Evolutionary conservation across 2,888 invertebrate genomes (phyloP).

Genomic region (Fragum sueziense): DNA sequence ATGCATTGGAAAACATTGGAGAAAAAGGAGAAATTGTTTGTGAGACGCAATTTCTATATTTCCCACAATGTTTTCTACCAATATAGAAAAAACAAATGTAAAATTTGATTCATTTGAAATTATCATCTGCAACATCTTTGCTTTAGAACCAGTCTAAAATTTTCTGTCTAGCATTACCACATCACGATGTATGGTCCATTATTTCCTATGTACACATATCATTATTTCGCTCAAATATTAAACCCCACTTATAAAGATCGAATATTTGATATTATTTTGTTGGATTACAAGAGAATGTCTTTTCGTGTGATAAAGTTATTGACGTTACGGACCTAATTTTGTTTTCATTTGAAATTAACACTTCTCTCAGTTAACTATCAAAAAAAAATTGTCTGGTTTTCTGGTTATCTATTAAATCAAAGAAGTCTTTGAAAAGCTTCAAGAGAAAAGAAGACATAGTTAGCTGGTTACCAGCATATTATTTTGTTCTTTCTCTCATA

Average conservation of each 20-base stretch:
- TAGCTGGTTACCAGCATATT: background rate
- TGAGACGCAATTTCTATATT: background rate
- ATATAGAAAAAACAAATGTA: too few species aligned
- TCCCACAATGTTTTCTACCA: too few species aligned
- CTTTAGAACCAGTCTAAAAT: too few species aligned
- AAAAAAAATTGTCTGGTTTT: too few species aligned
- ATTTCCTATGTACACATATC: background rate
- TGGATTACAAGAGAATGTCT: conserved; percentile 14
- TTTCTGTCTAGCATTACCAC: too few species aligned
- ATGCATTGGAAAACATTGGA: background rate
- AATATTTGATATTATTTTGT: conserved; percentile 21
- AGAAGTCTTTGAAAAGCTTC: background rate
- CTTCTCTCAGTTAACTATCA: too few species aligned
- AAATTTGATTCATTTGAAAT: too few species aligned
- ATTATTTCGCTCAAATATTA: conserved; percentile 21
- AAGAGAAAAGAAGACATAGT: background rate
- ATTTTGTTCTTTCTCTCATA: background rate
- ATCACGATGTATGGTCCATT: background rate
- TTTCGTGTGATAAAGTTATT: conserved; percentile 10
- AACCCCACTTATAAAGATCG: conserved; percentile 8
- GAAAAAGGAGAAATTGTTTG: background rate
- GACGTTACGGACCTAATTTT: conserved; percentile 22
- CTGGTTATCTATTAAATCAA: too few species aligned
- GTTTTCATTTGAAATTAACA: conserved; percentile 20
- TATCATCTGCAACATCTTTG: too few species aligned